Base-by-base conservation (phyloP, 37 sponge, comb jelly and placozoan genomes). In the Lycopodina hypogea region DNA sequence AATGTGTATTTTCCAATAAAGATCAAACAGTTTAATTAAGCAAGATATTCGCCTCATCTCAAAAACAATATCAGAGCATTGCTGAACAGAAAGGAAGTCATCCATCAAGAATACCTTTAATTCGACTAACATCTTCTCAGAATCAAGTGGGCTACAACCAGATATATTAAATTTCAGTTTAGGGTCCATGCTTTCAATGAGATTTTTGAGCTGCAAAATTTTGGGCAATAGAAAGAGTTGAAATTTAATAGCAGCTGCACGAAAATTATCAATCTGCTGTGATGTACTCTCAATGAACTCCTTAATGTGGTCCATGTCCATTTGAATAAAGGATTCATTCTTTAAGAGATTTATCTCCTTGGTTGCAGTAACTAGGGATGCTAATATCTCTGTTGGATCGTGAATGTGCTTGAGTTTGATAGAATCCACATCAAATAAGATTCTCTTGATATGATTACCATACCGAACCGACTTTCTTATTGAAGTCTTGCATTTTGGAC, bases 401-500 rank as follows among this genome's bases (percentile, higher is more conserved):
- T 29, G 11, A 33, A 34, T 65, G 18, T 73, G 72, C 41, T 74
- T 83, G 37, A 42, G 15, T 75, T 95, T 95, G 29, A 95, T 89
- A 0, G 35, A 33, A 75, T 95, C 88, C 26, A 89, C 32, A 67
- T 92, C 87, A 8, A 19, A 0, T 37, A 89, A 68, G 18, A 79
- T 72, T 18, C 70, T 11, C 78, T 95, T 95, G 36, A 95, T 75
- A 34, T 74, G 50, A n/a, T 92, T 89, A 18, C 92, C 87, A 88
- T 95, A 95, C 1, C 96, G 86, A 0, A 95, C 75, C 29, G 84
- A 86, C 36, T 86, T 80, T 1, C 84, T 80, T 40, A 95, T 76
- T 14, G 74, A 69, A 34, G 78, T 84, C 53, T 86, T 95, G 29
- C 96, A 95, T 18, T 80, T 88, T 0, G 96, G 96, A 58, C 96